These are phyloP conservation scores for Vipera latastei DNA, from an alignment of 2,797 vertebrate genomes.

Conservation along the genomic window DNA sequence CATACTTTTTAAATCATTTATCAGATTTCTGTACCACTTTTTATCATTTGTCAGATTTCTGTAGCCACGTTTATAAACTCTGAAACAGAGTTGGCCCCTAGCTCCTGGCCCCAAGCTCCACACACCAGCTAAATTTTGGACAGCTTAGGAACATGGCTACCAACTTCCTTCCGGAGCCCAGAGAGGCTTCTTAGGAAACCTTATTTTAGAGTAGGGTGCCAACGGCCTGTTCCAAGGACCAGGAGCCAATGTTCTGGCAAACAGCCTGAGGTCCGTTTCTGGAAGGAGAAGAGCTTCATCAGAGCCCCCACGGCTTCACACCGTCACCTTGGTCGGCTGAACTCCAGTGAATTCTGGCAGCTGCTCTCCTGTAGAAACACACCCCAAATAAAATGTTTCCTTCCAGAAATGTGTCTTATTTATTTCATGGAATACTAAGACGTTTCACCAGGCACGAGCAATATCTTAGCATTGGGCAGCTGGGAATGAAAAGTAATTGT, in stretches of 20 bases:
- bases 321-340: neutral
- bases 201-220: neutral
- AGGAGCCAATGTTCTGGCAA: neutral
- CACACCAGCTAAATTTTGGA: neutral
- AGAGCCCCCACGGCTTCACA: neutral
- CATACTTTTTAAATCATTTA: rapidly evolving
- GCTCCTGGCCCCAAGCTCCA: neutral
- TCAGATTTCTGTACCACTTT: neutral
- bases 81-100: neutral
- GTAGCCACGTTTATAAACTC: neutral
- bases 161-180: too few relatives aligned
- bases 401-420: neutral
- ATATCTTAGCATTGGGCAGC: neutral
- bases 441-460: neutral
- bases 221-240: neutral
- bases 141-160: neutral
- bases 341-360: neutral
- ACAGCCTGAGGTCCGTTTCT: neutral
- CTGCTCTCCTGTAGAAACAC: neutral
- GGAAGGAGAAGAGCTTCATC: neutral
- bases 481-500: too few relatives aligned
- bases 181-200: neutral
- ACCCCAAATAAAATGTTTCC: neutral
- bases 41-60: neutral
- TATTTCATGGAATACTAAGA: neutral